Evolutionary conservation across 1,140 invertebrate species (phyloP), one percentile per base, ranked within the genome.

Genomic region (Leptopilina clavipes): DNA sequence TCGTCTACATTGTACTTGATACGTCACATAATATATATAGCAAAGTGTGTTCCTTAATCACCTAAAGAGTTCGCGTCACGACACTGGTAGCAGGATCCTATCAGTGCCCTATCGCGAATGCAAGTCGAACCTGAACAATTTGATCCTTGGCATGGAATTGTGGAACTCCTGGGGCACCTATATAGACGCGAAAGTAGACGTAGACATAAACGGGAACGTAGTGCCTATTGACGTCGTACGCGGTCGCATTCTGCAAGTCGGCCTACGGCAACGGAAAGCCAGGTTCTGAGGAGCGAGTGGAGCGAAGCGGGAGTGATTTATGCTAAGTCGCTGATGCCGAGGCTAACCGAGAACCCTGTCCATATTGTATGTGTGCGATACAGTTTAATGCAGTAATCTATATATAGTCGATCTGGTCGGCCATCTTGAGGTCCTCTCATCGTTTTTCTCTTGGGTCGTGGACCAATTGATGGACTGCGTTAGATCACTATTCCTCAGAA

Each of bases 231-330:
- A 75, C 52, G 71, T 77, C 79, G 76, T 76, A 81, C 77, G 80
- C 82, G 82, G 82, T 84, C 80, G 81, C 78, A 84, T 84, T 83
- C 82, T 82, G 79, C 77, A 31, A 79, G 74, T 76, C 73, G 40
- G 71, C 52, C 18, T 72, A 40, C 70, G 18, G 54, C 14, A 37
- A 52, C 14, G 48, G n/a, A 5, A 31, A 52, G 48, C 14, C 70
- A 19, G 45, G 77, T 71, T 40, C 37, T 74, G 17, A 56, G 76
- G 40, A 31, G 72, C 73, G 74, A 78, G 78, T 37, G 73, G 76
- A 82, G 74, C 76, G 81, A 81, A 83, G 84, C 85, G 83, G 83
- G 87, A 87, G 85, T 88, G 87, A 88, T 88, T 87, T 88, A 87
- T 87, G 83, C 84, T 78, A 82, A 83, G 81, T 83, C 82, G 79